A percentile compares a stretch with the other conserved stretches of the same genome.
phyloP scores from a whole-genome alignment of 2,113 vertebrate species.

The Leucopsar rothschildi region DNA sequence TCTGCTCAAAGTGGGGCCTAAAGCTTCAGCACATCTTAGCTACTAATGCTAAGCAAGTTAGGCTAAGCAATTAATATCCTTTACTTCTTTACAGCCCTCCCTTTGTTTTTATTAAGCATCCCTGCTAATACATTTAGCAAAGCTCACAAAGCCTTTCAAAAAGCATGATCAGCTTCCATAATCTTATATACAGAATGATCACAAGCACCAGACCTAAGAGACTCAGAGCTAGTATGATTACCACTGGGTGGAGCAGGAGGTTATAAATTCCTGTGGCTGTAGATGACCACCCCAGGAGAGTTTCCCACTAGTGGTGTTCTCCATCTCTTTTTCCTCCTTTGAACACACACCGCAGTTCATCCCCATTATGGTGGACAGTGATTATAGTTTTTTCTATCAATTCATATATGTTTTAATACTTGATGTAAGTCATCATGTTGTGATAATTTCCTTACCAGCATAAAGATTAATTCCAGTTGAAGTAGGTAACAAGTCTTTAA shows the following conservation, averaged over 20 bases:
- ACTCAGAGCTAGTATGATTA: not conserved
- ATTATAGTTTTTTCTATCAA: not conserved
- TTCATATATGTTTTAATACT: not conserved
- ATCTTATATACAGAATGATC: not conserved
- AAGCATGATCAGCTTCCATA: not conserved
- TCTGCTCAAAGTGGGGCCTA: not conserved
- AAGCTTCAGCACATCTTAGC: not conserved
- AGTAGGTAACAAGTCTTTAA: not conserved
- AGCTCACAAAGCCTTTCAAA: not conserved
- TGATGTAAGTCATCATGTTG: not conserved
- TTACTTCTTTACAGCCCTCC: not conserved
- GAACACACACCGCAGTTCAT: not conserved
- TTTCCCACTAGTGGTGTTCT: not conserved
- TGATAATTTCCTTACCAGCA: not conserved
- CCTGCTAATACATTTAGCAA: constrained; percentile 1
- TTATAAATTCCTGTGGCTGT: not conserved
- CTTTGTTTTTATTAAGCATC: not conserved
- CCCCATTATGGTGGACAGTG: not conserved
- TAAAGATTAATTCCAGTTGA: not conserved
- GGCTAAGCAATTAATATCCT: not conserved
- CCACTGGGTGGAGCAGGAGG: constrained; percentile 18
- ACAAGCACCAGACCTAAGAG: not conserved
- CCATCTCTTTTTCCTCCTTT: not conserved
- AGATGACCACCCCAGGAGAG: not conserved
- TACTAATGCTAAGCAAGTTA: not conserved